Base-by-base conservation (phyloP, 2,113 vertebrate species). In the Calidris pugnax region DNA sequence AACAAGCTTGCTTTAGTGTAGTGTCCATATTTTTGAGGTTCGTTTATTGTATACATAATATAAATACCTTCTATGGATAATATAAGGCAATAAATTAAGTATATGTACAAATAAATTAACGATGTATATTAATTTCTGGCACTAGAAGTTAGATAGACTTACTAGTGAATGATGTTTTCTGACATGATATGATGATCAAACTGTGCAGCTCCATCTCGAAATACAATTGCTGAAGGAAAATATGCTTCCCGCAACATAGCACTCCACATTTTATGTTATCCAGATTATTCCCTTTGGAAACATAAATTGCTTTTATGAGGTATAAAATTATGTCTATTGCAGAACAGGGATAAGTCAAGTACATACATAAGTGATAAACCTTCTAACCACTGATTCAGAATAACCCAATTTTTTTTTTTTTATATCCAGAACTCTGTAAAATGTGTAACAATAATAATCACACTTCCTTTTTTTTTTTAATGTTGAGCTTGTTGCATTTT, bases 301-400 rank as follows among this genome's bases (percentile, higher is more conserved):
- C 98, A 98, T 98, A 98, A 98, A 98, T 98, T 98, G 98, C 97
- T 98, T 98, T 98, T 98, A 98, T 98, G 98, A 98, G 98, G 97
- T 98, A 98, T 98, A 98, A 98, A 98, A 98, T 98, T 98, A 98
- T 97, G 97, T 98, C 97, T 98, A 98, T 98, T 98, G 98, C 96
- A 98, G 98, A 98, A 97, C 91, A 98, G 98, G 98, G 98, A 98
- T 98, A 98, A 98, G 98, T 98, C 97, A 97, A 98, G 97, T 97
- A 97, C 97, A 98, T 98, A 97, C 97, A 97, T 98, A 98, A 98
- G 97, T 98, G 97, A 98, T 98, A 98, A 98, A 98, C 98, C 98
- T 97, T 97, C 98, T 98, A 98, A 97, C 97, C 98, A 97, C 95
- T 98, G 98, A 98, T 97, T 98, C 97, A 97, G 96, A 98, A 97